phyloP scores from a whole-genome alignment of 2,113 vertebrate species.

The Nanorana parkeri region DNA sequence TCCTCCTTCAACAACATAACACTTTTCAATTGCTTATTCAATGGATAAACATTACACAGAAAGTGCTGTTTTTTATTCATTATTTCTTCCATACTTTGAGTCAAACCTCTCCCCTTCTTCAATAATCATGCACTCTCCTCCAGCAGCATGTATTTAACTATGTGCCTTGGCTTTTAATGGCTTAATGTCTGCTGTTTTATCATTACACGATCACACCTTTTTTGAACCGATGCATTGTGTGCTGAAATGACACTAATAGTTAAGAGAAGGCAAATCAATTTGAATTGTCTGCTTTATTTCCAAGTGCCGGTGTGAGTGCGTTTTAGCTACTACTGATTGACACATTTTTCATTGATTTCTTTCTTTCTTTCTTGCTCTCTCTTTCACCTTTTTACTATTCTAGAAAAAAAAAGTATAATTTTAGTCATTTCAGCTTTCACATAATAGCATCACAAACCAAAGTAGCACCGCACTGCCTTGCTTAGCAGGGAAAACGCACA shows the following conservation, averaged over 20 bases:
- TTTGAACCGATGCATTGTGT: conserved; percentile 48
- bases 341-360: conserved; percentile 28
- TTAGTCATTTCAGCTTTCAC: conserved; percentile 47
- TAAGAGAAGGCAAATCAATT: conserved; percentile 57
- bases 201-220: conserved; percentile 55
- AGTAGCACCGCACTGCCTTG: conserved; percentile 30
- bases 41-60: conserved; percentile 27
- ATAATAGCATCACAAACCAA: conserved; percentile 35
- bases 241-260: conserved; percentile 56
- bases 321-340: conserved; percentile 51
- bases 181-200: conserved; percentile 56
- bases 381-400: conserved; percentile 20
- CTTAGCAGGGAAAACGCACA: conserved; percentile 32
- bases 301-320: conserved; percentile 37
- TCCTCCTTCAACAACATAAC: not conserved
- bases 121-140: conserved; percentile 30
- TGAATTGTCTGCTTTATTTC: conserved; percentile 55
- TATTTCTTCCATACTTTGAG: conserved; percentile 13
- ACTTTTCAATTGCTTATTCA: conserved; percentile 13
- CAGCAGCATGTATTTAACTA: conserved; percentile 39
- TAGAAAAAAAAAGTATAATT: conserved; percentile 45
- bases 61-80: not conserved
- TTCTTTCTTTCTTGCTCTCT: not conserved
- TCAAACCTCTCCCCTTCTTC: conserved; percentile 8
- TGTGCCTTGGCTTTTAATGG: conserved; percentile 57